A percentile compares a stretch with the other conserved stretches of the same genome.
Evolutionary conservation across 2,797 vertebrate species (phyloP).

Genomic region (Rhinella marina): DNA sequence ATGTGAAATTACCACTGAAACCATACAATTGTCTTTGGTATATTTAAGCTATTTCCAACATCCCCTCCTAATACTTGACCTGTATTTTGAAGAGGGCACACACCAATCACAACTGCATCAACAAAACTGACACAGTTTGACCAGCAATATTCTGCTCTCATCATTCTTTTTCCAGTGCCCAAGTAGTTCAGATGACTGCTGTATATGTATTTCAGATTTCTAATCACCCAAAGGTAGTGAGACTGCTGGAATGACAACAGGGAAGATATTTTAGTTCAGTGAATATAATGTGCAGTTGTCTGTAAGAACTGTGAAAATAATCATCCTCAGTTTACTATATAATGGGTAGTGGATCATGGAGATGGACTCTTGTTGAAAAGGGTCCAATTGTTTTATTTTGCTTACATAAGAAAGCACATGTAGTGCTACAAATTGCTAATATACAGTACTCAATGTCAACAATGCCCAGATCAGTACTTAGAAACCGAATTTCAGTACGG

Average conservation of each 20-base stretch:
- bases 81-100: constrained; percentile 33
- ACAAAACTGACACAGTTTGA: constrained; percentile 46
- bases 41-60: constrained; percentile 32
- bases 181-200: constrained; percentile 35
- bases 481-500: not conserved
- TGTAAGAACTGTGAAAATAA: not conserved
- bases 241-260: constrained; percentile 28
- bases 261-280: constrained; percentile 21
- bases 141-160: constrained; percentile 33
- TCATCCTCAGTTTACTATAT: not conserved
- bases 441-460: not conserved
- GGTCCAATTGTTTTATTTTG: not conserved
- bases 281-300: constrained; percentile 11
- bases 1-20: constrained; percentile 8
- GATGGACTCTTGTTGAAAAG: constrained; percentile 1
- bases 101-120: constrained; percentile 48
- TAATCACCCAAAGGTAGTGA: constrained; percentile 35
- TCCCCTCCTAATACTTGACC: constrained; percentile 32
- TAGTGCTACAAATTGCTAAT: not conserved
- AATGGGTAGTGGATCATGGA: not conserved
- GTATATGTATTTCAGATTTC: constrained; percentile 41
- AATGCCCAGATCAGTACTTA: not conserved
- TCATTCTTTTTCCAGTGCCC: constrained; percentile 32
- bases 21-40: constrained; percentile 16
- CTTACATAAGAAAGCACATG: not conserved